Evolutionary conservation across 2,113 vertebrate species (phyloP).

Genomic region (Crocuta crocuta): DNA sequence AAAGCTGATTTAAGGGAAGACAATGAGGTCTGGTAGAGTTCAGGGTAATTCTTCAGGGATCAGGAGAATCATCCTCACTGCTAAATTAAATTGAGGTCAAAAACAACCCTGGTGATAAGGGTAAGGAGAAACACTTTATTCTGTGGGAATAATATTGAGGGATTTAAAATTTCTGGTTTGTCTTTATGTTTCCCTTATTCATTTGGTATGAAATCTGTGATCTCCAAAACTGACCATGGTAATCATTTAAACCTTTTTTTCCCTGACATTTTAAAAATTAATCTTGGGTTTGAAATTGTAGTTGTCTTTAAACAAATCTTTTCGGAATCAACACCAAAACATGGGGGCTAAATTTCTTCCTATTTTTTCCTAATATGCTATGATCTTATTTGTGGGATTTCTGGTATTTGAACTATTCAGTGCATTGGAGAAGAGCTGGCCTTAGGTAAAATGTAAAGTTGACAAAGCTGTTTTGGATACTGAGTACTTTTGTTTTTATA

Average conservation of each 20-base stretch:
- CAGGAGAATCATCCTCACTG: conserved; percentile 55
- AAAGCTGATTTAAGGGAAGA: conserved; percentile 67
- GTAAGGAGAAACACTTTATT: neutral
- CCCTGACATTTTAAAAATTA: neutral
- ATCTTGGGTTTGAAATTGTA: neutral
- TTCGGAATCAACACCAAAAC: neutral
- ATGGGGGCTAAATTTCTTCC: neutral
- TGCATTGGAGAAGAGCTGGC: neutral
- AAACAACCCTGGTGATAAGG: neutral
- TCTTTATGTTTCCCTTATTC: neutral
- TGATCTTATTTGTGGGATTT: neutral
- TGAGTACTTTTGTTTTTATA: neutral
- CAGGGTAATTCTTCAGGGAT: conserved; percentile 72
- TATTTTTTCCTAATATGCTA: neutral
- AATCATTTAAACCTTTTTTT: neutral
- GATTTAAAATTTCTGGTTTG: neutral
- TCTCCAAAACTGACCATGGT: neutral
- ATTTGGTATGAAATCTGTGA: neutral
- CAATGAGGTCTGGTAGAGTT: conserved; percentile 72
- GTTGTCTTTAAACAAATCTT: neutral
- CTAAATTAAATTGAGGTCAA: conserved; percentile 68
- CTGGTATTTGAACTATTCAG: neutral
- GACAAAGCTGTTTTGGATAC: neutral
- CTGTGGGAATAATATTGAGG: neutral
- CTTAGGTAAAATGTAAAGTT: neutral